Base-by-base conservation (phyloP, 2,113 vertebrate genomes). In the Eptatretus burgeri region DNA sequence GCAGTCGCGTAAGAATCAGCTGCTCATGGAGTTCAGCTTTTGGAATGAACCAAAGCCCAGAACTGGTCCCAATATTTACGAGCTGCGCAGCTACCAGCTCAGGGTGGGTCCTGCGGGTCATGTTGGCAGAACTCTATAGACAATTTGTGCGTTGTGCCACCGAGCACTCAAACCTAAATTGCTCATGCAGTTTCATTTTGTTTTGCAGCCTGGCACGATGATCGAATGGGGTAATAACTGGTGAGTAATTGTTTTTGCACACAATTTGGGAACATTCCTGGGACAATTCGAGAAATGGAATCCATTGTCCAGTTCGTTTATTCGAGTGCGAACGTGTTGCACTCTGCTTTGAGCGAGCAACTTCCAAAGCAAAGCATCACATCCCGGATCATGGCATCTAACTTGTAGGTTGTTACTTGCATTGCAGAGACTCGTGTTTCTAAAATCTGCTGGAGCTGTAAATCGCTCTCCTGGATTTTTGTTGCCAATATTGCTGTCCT, bases 211-310 rank as follows among this genome's bases (percentile, higher is more conserved):
- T 7, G 91, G 91, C 64, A 94, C 88, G 65, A 95, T 95, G 88
- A 81, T 95, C 0, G 88, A 96, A 69, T 96, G 91, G 88, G 91
- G 91, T 51, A 95, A 94, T 71, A 84, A 84, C 72, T 96, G 91
- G 91, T 96, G 68, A 82, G 83, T 64, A 51, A 41, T 17, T 51
- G 17, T 66, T 16, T 51, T 63, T 49, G 51, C 13, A 63, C 56
- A 14, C 18, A n/a, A n/a, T 27, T 9, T 17, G 63, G 14, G 5
- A 41, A 41, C 17, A 41, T 63, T 63, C 14, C 20, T 19, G 14
- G 19, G 16, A 14, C 16, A 13, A 41, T 17, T 14, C 27, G 16
- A 16, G 12, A 50, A 51, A 62, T 11, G 16, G 41, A 51, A 17
- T 17, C 51, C 18, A 13, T 14, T 51, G 64, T 11, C 19, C 13